Percentiles rank a stretch among this genome's conserved stretches.
Evolutionary conservation across 2,797 vertebrate species (phyloP).

Genomic region (Geotrypetes seraphini): DNA sequence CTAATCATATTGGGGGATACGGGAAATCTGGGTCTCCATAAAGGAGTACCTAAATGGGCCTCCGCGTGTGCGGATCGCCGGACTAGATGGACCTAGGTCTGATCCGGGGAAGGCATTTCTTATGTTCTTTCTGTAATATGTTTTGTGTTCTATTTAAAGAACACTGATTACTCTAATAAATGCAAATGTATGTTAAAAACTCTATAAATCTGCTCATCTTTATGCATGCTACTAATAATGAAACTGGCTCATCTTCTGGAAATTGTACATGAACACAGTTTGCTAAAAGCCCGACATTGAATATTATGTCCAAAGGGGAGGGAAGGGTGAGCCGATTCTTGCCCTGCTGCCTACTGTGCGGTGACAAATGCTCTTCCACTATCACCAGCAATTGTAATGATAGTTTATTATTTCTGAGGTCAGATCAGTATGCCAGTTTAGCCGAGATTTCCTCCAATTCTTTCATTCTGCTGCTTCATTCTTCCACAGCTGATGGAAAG

Average conservation of each 20-base stretch:
- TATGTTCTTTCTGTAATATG: no score
- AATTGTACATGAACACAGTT: conserved; percentile 9
- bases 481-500: conserved; percentile 19
- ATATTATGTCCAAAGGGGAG: conserved; percentile 18
- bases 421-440: conserved; percentile 13
- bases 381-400: conserved; percentile 16
- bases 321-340: background rate
- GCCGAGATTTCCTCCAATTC: conserved; percentile 4
- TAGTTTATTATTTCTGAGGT: conserved; percentile 32
- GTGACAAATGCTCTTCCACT: conserved; percentile 8
- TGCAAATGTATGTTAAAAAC: conserved; percentile 24
- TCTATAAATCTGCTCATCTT: conserved; percentile 31
- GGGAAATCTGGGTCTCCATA: no score
- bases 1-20: no score
- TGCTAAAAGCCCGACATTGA: conserved; percentile 10
- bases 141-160: background rate
- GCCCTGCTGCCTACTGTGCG: conserved; percentile 10
- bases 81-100: no score
- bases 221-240: conserved; percentile 26
- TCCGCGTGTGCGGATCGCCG: no score
- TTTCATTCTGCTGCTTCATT: conserved; percentile 7
- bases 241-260: conserved; percentile 20
- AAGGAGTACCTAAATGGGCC: no score
- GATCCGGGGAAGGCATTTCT: no score
- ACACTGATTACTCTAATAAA: conserved; percentile 5